A percentile compares a stretch with the other conserved stretches of the same genome.
Evolutionary conservation across 2,888 invertebrate genomes (phyloP).

Genomic region (Ochlodes sylvanus): DNA sequence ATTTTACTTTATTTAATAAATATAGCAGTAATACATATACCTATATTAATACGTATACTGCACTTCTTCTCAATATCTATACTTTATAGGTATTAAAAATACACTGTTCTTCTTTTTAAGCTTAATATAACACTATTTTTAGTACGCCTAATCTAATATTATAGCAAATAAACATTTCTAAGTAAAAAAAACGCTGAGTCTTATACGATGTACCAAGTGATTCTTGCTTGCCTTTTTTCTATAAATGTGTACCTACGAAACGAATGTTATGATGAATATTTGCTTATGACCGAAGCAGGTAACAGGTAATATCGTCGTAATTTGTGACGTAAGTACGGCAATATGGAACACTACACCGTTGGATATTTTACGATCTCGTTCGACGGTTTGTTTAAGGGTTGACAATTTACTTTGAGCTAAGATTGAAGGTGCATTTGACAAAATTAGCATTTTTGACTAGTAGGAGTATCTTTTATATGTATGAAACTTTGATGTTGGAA

Average conservation of each 20-base stretch:
- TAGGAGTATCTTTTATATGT: too few relatives aligned
- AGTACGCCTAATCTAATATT: too few relatives aligned
- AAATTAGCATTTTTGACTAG: too few relatives aligned
- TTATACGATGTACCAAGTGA: background rate
- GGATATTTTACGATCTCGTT: slow-evolving; percentile 24
- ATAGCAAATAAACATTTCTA: background rate
- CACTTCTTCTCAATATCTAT: too few relatives aligned
- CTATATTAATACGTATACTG: too few relatives aligned
- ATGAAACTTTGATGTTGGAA: too few relatives aligned
- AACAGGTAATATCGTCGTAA: slow-evolving; percentile 16
- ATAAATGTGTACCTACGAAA: slow-evolving; percentile 21
- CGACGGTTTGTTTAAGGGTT: background rate
- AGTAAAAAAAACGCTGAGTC: slow-evolving; percentile 10
- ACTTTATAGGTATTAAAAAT: too few relatives aligned
- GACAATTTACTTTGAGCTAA: background rate
- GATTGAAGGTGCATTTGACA: too few relatives aligned
- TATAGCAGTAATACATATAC: too few relatives aligned
- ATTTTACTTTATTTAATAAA: too few relatives aligned
- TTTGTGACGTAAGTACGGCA: slow-evolving; percentile 6
- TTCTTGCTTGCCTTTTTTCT: slow-evolving; percentile 25
- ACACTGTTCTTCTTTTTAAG: too few relatives aligned
- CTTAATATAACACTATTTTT: too few relatives aligned
- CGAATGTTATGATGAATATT: slow-evolving; percentile 36
- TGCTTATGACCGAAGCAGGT: slow-evolving; percentile 33
- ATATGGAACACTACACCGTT: slow-evolving; percentile 22